Conservation (phyloP, 2,113 vertebrate species). For the Zapus hudsonius region DNA sequence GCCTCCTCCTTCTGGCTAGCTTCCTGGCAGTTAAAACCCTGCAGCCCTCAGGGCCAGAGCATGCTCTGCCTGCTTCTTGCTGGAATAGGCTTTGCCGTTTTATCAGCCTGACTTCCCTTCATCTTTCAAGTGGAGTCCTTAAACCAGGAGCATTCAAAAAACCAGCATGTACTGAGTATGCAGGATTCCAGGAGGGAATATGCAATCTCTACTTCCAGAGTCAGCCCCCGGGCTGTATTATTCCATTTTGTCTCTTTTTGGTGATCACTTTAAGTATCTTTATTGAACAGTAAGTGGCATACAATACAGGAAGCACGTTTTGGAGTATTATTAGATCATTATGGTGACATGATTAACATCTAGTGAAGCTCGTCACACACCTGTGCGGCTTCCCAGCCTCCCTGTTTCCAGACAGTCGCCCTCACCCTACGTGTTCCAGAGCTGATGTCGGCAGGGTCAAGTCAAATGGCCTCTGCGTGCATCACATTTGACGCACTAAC, state of each 20-base stretch:
- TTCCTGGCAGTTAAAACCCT: not conserved
- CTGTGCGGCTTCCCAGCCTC: not conserved
- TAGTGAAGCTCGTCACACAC: too few relatives aligned
- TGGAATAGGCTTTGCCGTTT: not conserved
- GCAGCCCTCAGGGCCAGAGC: too few relatives aligned
- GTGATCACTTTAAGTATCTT: not conserved
- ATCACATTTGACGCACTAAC: not conserved
- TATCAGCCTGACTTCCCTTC: not conserved
- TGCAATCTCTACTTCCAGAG: not conserved
- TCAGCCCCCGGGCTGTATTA: too few relatives aligned
- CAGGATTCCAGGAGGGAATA: too few relatives aligned
- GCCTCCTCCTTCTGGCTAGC: fast-evolving
- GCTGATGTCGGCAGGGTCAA: not conserved
- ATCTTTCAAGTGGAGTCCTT: not conserved
- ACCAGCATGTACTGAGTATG: not conserved
- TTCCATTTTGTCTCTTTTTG: not conserved
- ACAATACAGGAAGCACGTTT: not conserved
- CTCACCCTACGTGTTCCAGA: not conserved
- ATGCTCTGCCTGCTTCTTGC: too few relatives aligned
- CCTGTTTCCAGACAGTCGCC: too few relatives aligned
- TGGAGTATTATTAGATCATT: not conserved
- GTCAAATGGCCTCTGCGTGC: not conserved
- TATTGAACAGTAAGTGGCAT: not conserved
- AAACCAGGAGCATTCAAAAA: not conserved
- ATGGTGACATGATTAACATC: not conserved